Percentiles rank a stretch among this genome's conserved stretches.
Conservation (phyloP, 1,140 invertebrate genomes). For the Uloborus diversus region DNA sequence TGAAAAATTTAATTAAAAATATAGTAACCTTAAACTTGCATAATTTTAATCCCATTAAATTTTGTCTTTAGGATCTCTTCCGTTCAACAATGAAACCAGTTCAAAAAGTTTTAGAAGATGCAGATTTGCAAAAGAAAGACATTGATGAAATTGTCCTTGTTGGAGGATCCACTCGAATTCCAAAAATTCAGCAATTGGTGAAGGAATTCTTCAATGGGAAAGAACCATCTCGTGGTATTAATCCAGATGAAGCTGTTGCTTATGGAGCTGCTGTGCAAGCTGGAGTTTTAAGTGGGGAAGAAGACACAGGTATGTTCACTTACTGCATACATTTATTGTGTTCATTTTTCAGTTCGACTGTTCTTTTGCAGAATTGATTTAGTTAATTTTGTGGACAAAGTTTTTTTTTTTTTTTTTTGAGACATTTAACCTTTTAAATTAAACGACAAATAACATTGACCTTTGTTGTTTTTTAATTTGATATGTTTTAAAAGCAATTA, state of each 20-base stretch:
- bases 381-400: no score
- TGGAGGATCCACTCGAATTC: slow-evolving; percentile 98
- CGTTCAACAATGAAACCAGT: slow-evolving; percentile 98
- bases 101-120: slow-evolving; percentile 97
- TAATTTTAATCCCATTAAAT: no score
- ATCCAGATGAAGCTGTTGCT: slow-evolving; percentile 97
- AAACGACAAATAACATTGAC: no score
- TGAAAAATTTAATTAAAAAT: no score
- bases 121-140: slow-evolving; percentile 98
- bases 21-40: no score
- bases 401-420: no score
- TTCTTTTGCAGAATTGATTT: no score
- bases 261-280: slow-evolving; percentile 99
- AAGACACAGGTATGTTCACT: slow-evolving; percentile 60
- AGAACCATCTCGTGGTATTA: slow-evolving; percentile 97
- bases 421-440: no score
- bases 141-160: slow-evolving; percentile 99
- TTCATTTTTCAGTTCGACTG: not conserved
- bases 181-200: slow-evolving; percentile 98
- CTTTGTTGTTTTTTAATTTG: no score
- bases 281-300: slow-evolving; percentile 75
- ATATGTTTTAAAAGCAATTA: no score
- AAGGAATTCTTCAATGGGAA: slow-evolving; percentile 99
- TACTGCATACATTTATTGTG: not conserved
- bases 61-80: slow-evolving; percentile 88